Base-by-base conservation (phyloP, 1,140 invertebrate species). In the Drosophila paulistorum region DNA sequence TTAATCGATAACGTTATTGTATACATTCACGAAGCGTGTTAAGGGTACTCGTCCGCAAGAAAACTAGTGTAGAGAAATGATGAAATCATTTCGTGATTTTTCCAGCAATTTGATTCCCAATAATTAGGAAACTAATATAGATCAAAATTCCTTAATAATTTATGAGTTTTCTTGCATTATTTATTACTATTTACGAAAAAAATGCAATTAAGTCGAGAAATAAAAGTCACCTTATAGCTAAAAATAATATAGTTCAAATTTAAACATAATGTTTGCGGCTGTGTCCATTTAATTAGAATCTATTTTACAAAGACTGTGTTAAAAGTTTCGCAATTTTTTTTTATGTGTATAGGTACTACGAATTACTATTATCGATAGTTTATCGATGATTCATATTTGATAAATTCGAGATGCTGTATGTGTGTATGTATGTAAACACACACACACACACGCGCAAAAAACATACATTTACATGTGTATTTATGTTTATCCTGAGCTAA, bases 401-500 rank as follows among this genome's bases (percentile, higher is more conserved):
- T 45, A 45, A 17, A 7, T 45, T 45, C 6, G 14, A n/a, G 42
- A 45, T 45, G 42, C 42, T 45, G 42, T 45, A 45, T 45, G 42
- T 45, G 42, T 30, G 30, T 30, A 30, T 45, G 42, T 45, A 45
- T 45, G 42, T 45, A 14, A 14, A 14, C 7, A 14, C 4, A 45
- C 42, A 45, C 42, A 45, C n/a, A 14, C 14, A 45, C 6, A 45
- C 41, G n/a, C n/a, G n/a, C n/a, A n/a, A n/a, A 17, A 14, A 45
- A 7, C 42, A 14, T 14, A 45, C 42, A 45, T 17, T n/a, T 45
- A 7, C 42, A 14, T 48, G 45, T 48, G 45, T 51, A 51, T 23
- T 51, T 51, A 51, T 51, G 45, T 51, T 51, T 51, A 51, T 51
- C 45, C 45, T 51, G 45, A 23, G 45, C 45, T 51, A 23, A 51